Conservation (phyloP, 2,113 vertebrate genomes). For the Gymnogyps californianus region DNA sequence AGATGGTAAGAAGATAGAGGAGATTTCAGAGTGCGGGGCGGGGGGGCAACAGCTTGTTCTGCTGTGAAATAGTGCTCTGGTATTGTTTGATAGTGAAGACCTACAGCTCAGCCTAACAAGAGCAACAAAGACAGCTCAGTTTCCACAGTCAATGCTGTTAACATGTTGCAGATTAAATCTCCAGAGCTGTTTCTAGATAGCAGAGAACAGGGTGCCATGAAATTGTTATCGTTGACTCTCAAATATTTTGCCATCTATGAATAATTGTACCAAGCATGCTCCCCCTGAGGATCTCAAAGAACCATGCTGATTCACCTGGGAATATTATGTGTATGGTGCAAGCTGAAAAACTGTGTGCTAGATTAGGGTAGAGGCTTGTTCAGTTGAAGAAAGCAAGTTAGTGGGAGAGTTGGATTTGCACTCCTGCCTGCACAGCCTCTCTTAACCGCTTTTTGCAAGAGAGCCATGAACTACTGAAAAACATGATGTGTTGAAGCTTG, state of each 20-base stretch:
- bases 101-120: not conserved
- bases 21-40: not conserved
- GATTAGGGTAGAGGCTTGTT: not conserved
- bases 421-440: not conserved
- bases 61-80: not conserved
- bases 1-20: not conserved
- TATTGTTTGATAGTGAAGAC: rapidly evolving
- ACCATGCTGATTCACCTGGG: not conserved
- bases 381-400: not conserved
- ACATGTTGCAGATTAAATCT: not conserved
- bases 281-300: not conserved
- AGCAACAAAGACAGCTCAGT: not conserved
- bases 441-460: not conserved
- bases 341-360: not conserved
- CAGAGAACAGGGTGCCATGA: not conserved
- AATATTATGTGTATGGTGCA: not conserved
- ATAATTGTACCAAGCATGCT: not conserved
- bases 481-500: constrained; percentile 36
- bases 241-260: not conserved
- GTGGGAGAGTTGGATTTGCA: not conserved
- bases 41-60: not conserved
- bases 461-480: not conserved
- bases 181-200: constrained; percentile 1
- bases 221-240: not conserved
- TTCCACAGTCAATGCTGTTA: not conserved